A percentile compares a stretch with the other conserved stretches of the same genome.
These are phyloP conservation scores for Pyralis farinalis DNA, from an alignment of 2,888 invertebrate genomes.

Conservation along the genomic window DNA sequence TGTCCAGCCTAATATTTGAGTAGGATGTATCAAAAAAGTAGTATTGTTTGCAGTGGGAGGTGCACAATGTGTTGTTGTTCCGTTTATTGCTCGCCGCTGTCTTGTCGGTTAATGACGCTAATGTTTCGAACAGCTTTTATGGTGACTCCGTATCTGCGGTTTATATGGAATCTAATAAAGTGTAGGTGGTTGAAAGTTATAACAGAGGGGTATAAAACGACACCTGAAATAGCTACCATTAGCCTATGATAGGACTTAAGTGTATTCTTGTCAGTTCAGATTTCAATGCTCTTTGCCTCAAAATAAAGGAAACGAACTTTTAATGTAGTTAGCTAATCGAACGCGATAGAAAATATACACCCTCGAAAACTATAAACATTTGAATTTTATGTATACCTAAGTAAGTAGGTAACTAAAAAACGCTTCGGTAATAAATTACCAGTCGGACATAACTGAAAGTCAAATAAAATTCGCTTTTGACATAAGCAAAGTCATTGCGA, in stretches of 20 bases:
- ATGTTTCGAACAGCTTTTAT: slow-evolving; percentile 17
- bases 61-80: slow-evolving; percentile 42
- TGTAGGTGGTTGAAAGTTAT: slow-evolving; percentile 16
- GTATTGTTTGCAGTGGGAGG: slow-evolving; percentile 64
- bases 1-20: slow-evolving; percentile 74
- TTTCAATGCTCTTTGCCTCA: too few relatives aligned
- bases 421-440: background rate
- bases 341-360: too few relatives aligned
- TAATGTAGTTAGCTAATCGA: too few relatives aligned
- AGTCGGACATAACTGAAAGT: slow-evolving; percentile 13
- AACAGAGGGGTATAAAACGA: slow-evolving; percentile 3
- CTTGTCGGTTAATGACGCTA: slow-evolving; percentile 31
- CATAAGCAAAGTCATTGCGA: slow-evolving; percentile 28
- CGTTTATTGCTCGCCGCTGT: slow-evolving; percentile 45
- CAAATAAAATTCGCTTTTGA: slow-evolving; percentile 36
- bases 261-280: too few relatives aligned
- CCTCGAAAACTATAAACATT: too few relatives aligned
- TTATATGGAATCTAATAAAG: background rate
- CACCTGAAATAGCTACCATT: background rate
- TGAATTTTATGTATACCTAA: too few relatives aligned
- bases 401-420: background rate
- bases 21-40: slow-evolving; percentile 61
- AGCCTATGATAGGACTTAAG: too few relatives aligned
- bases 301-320: too few relatives aligned
- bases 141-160: background rate